Conservation (phyloP, 2,888 invertebrate species). For the Oxystoma pomonae region DNA sequence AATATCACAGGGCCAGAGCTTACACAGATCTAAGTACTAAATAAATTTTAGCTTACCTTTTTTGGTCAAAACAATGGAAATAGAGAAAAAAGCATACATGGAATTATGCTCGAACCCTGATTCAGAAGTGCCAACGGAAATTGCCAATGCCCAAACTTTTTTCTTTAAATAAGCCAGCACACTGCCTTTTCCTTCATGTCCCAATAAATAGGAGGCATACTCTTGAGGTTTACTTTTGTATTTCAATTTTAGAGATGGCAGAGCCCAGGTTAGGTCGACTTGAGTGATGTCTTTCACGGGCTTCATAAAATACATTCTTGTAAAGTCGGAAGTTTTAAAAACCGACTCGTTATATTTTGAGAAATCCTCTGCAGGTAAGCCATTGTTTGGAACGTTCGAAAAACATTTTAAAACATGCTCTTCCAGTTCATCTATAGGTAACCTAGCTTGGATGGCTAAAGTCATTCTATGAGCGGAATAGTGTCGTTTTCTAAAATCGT, state of each 20-base stretch:
- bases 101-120: conserved; percentile 76
- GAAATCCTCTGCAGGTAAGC: conserved; percentile 61
- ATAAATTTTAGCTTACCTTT: conserved; percentile 57
- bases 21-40: too few relatives aligned
- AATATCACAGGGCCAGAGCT: too few relatives aligned
- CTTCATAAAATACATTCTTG: conserved; percentile 68
- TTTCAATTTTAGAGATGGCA: conserved; percentile 58
- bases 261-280: conserved; percentile 61
- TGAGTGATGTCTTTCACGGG: conserved; percentile 70
- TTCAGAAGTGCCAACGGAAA: conserved; percentile 68
- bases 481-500: conserved; percentile 70
- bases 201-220: conserved; percentile 74
- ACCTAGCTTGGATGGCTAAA: conserved; percentile 67
- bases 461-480: conserved; percentile 90
- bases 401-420: conserved; percentile 63
- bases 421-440: conserved; percentile 62
- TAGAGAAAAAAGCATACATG: conserved; percentile 70
- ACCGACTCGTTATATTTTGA: conserved; percentile 51
- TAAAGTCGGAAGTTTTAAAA: conserved; percentile 59
- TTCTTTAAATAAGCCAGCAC: conserved; percentile 72
- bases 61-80: conserved; percentile 72
- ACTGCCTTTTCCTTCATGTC: conserved; percentile 83
- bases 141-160: conserved; percentile 72
- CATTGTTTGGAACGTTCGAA: conserved; percentile 64
- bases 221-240: conserved; percentile 75